Evolutionary conservation across 2,797 vertebrate genomes (phyloP).

Genomic region (Clarias laeviceps): DNA sequence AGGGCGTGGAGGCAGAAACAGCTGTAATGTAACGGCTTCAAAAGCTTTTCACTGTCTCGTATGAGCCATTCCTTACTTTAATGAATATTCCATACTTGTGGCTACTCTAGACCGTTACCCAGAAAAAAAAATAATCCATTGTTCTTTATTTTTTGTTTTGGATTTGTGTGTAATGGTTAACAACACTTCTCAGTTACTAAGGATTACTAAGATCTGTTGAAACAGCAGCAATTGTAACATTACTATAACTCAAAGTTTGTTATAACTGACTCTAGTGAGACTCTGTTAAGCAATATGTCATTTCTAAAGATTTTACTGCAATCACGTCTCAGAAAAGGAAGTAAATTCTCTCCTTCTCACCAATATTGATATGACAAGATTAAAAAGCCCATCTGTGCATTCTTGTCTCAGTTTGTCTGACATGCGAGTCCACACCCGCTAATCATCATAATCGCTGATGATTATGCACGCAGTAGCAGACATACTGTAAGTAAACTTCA

Average conservation of each 20-base stretch:
- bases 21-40: slow-evolving; percentile 50
- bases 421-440: not conserved
- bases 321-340: not conserved
- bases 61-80: slow-evolving; percentile 25
- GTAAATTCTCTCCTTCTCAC: not conserved
- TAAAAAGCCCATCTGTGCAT: not conserved
- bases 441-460: not conserved
- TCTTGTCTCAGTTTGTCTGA: slow-evolving; percentile 6
- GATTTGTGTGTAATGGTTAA: not conserved
- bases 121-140: not conserved
- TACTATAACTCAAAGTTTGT: not conserved
- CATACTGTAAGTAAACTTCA: not conserved
- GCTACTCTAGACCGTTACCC: not conserved
- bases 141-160: not conserved
- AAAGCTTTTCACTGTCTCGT: slow-evolving; percentile 17
- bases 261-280: not conserved
- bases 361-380: not conserved
- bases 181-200: not conserved
- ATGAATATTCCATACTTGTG: not conserved
- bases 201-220: not conserved
- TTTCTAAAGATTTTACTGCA: not conserved
- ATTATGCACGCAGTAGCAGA: not conserved
- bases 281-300: not conserved
- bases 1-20: slow-evolving; percentile 40
- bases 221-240: not conserved